A percentile compares a stretch with the other conserved stretches of the same genome.
These are phyloP conservation scores for Physella acuta DNA, from an alignment of 1,140 invertebrate genomes.

Conservation along the genomic window DNA sequence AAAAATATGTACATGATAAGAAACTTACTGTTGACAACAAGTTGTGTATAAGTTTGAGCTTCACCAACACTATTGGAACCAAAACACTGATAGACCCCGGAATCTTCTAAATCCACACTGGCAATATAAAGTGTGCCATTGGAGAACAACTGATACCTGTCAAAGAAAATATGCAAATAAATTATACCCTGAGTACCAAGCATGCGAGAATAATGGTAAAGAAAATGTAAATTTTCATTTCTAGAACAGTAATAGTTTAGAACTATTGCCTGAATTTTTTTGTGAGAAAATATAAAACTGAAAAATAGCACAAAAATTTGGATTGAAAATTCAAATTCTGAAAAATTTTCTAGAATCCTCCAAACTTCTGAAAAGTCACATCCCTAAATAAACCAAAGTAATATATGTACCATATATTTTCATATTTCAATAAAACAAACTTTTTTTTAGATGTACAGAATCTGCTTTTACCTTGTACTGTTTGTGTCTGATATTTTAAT, in stretches of 20 bases:
- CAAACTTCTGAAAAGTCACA: background rate
- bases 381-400: background rate
- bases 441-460: background rate
- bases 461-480: slow-evolving; percentile 27
- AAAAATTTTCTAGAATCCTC: background rate
- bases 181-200: background rate
- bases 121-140: slow-evolving; percentile 67
- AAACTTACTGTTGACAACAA: slow-evolving; percentile 92
- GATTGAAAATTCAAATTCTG: background rate
- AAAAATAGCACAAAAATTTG: background rate
- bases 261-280: background rate
- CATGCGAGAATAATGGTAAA: no score
- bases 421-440: background rate
- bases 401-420: background rate
- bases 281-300: background rate
- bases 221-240: no score
- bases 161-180: slow-evolving; percentile 5
- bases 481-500: slow-evolving; percentile 19
- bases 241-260: no score
- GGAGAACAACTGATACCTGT: slow-evolving; percentile 34
- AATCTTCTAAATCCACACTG: slow-evolving; percentile 80
- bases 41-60: slow-evolving; percentile 84
- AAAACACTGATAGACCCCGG: slow-evolving; percentile 94
- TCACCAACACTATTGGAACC: slow-evolving; percentile 77
- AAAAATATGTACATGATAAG: background rate